Evolutionary conservation across 1,140 invertebrate genomes (phyloP).

Genomic region (Eufriesea mexicana): DNA sequence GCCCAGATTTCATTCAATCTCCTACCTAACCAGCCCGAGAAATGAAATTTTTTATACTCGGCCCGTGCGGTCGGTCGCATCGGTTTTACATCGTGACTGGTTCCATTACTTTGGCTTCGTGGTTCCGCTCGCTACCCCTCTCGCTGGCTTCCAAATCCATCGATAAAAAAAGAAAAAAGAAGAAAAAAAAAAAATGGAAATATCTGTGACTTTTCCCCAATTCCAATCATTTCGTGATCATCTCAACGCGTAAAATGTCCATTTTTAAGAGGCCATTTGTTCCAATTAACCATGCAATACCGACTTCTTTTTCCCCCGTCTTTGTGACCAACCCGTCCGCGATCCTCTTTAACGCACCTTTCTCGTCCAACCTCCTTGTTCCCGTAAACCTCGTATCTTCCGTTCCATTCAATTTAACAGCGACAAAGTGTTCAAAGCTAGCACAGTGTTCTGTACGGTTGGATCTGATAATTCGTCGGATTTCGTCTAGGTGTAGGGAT

Average conservation of each 20-base stretch:
- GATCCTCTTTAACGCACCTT: background rate
- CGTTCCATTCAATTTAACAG: constrained; percentile 32
- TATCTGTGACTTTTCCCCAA: background rate
- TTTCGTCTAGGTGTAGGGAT: background rate
- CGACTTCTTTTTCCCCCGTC: background rate
- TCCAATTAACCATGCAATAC: constrained; percentile 10
- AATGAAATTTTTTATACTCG: constrained; percentile 39
- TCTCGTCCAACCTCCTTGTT: no score
- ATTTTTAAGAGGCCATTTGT: background rate
- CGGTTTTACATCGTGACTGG: constrained; percentile 47
- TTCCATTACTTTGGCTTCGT: constrained; percentile 20
- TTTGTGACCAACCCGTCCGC: background rate
- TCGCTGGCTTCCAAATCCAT: no score
- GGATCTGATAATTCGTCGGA: constrained; percentile 13
- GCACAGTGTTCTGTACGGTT: background rate
- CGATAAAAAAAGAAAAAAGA: background rate
- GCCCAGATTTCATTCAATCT: constrained; percentile 49
- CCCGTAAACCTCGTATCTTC: no score
- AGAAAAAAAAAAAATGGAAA: background rate
- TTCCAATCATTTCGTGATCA: background rate
- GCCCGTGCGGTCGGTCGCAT: constrained; percentile 34
- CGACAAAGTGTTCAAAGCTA: constrained; percentile 21
- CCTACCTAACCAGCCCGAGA: constrained; percentile 41
- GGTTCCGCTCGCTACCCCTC: background rate
- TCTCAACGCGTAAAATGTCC: background rate